Conservation (phyloP, 2,113 vertebrate genomes). For the Alouatta palliata region DNA sequence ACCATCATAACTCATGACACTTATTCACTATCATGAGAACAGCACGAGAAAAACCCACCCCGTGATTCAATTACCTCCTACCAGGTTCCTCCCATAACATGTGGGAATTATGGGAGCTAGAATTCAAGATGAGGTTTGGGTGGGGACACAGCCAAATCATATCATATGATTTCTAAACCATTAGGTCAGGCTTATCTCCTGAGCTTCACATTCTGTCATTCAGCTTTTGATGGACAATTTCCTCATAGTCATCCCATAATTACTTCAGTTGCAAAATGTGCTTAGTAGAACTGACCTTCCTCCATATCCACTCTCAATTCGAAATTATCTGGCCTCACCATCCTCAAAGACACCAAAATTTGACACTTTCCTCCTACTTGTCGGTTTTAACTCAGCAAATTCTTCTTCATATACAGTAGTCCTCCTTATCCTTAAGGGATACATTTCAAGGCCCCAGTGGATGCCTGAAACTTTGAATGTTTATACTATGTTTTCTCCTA, state of each 20-base stretch:
- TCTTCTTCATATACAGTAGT: neutral
- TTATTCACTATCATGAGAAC: too few relatives aligned
- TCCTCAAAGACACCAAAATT: neutral
- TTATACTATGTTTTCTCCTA: neutral
- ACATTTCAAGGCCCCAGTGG: neutral
- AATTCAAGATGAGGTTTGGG: too few relatives aligned
- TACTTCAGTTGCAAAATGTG: neutral
- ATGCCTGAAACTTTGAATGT: neutral
- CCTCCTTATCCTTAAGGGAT: neutral
- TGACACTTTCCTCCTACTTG: neutral
- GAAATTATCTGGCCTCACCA: neutral
- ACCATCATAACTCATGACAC: too few relatives aligned
- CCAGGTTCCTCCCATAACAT: too few relatives aligned
- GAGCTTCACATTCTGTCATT: too few relatives aligned
- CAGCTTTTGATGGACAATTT: neutral
- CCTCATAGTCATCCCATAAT: rapidly evolving
- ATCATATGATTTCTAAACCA: neutral
- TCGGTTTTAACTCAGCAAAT: neutral
- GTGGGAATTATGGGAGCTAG: too few relatives aligned
- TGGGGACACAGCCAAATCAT: too few relatives aligned
- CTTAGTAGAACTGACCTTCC: neutral
- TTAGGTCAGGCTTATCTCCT: neutral
- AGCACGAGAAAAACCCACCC: too few relatives aligned
- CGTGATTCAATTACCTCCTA: too few relatives aligned
- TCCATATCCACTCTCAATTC: neutral